Base-by-base conservation (phyloP, 23 tunicate genomes). In the Pegea sp. region DNA sequence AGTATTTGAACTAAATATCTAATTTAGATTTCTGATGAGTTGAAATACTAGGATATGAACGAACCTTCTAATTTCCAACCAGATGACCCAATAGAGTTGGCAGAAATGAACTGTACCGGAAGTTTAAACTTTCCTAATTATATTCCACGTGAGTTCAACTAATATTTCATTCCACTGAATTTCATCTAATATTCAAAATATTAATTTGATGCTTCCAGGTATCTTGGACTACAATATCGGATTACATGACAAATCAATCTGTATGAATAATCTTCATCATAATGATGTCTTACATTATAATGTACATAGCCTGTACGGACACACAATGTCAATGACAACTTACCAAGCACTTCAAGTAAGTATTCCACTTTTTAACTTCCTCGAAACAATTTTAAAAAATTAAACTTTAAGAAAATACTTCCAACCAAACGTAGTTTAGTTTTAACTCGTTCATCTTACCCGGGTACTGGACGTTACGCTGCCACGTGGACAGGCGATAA, bases 41-140 rank as follows among this genome's bases (percentile, higher is more conserved):
- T 8, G 16, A 8, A 11, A 38, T 16, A 38, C 8, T 31, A 84
- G 95, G 99, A 91, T 56, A 91, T 91, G 99, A 79, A 91, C 44
- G 99, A 91, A 64, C 99, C 99, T 2, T 77, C 99, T 20, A 91
- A 78, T 68, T 91, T 91, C 42, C 93, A 78, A 59, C 79, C 99
- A 20, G 99, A 91, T 49, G 66, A 78, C 42, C 69, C 77, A 56
- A 63, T 0, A 19, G 74, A 84, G 29, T 51, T 73, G 28, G 76
- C 42, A 57, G 31, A 7, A 28, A 84, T 84, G 95, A 84, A 84
- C 46, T 84, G 95, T 76, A 84, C 87, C 21, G 95, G 79, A 60
- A 64, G 50, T 48, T 74, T 67, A 44, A 91, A 78, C 61, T 27
- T 34, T 24, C 91, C 91, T 7, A 77, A 86, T 1, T 91, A 72